phyloP scores from a whole-genome alignment of 2,113 vertebrate species.

The Kryptolebias marmoratus region DNA sequence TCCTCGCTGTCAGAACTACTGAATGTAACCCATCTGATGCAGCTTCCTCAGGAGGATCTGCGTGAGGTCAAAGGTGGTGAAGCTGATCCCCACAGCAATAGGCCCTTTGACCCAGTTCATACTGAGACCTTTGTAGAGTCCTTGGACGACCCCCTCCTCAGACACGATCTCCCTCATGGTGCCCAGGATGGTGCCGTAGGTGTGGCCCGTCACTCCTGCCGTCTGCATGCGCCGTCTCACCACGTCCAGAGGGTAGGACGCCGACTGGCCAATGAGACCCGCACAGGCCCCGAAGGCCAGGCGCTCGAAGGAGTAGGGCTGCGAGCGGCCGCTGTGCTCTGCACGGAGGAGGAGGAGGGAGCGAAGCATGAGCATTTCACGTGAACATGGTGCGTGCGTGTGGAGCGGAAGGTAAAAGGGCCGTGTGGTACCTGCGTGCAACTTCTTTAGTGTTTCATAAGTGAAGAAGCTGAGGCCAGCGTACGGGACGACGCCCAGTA shows the following conservation, averaged over 20 bases:
- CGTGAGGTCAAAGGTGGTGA: slow-evolving; percentile 96
- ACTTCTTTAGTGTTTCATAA: slow-evolving; percentile 93
- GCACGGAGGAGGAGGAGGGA: neutral
- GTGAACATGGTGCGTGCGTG: neutral
- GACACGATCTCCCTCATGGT: slow-evolving; percentile 88
- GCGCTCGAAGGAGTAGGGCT: slow-evolving; percentile 90
- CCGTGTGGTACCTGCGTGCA: slow-evolving; percentile 85
- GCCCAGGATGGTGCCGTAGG: slow-evolving; percentile 84
- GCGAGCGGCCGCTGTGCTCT: slow-evolving; percentile 86
- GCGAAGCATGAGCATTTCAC: neutral
- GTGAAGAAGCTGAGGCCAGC: slow-evolving; percentile 98
- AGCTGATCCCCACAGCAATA: slow-evolving; percentile 96
- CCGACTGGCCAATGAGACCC: slow-evolving; percentile 91
- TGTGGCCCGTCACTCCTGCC: slow-evolving; percentile 89
- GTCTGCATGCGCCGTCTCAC: slow-evolving; percentile 98
- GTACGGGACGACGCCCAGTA: slow-evolving; percentile 93
- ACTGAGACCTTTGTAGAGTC: slow-evolving; percentile 97
- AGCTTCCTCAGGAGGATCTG: slow-evolving; percentile 91
- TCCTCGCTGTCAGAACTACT: slow-evolving; percentile 53
- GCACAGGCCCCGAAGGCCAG: slow-evolving; percentile 94
- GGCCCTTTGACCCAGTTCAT: slow-evolving; percentile 99
- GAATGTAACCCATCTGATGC: slow-evolving; percentile 74
- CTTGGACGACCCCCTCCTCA: slow-evolving; percentile 88
- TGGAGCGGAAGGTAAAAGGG: neutral
- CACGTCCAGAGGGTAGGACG: slow-evolving; percentile 97